Base-by-base conservation (phyloP, 2,888 invertebrate species). In the Himalopsyche kuldschensis region DNA sequence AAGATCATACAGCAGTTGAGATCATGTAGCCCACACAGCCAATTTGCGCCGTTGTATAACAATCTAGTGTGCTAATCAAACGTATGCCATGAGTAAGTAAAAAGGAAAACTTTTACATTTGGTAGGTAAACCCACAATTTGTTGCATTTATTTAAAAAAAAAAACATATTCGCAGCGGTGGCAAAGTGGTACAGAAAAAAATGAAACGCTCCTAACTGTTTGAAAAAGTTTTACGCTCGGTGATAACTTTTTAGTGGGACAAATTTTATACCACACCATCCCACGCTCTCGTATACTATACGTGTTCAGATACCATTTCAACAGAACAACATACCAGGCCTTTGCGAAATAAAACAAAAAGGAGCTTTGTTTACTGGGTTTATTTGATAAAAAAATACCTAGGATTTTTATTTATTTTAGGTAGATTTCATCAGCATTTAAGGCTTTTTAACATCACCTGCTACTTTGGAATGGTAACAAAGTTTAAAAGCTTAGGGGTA, bases 191-290 rank as follows among this genome's bases (percentile, higher is more conserved):
- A 41, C 6, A 27, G n/a, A 78, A 78, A 82, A 80, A 82, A 82
- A 78, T 32, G 32, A 47, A 69, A 69, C 69, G 69, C 69, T 69
- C 30, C 69, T 69, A 69, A 69, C 69, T 30, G 82, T 75, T 63
- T 55, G 48, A 47, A 31, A 75, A 82, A 82, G 82, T 82, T 82
- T 79, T 82, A 82, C 82, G 82, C 78, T 69, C 75, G 82, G 27
- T 55, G 82, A 82, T 82, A 82, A 82, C 82, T 82, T 82, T 82
- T 82, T 82, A 82, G 79, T 48, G 55, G 79, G 79, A 82, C 82
- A 82, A 82, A 82, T 82, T 79, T 82, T 79, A 82, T 82, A 79
- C 75, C 82, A 48, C 79, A 79, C 79, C 78, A 15, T 48, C 63
- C 20, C 24, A 20, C 47, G 27, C 76, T 76, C 20, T 35, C 20